Conservation (phyloP, 1,140 invertebrate species). For the Ridgeia piscesae region DNA sequence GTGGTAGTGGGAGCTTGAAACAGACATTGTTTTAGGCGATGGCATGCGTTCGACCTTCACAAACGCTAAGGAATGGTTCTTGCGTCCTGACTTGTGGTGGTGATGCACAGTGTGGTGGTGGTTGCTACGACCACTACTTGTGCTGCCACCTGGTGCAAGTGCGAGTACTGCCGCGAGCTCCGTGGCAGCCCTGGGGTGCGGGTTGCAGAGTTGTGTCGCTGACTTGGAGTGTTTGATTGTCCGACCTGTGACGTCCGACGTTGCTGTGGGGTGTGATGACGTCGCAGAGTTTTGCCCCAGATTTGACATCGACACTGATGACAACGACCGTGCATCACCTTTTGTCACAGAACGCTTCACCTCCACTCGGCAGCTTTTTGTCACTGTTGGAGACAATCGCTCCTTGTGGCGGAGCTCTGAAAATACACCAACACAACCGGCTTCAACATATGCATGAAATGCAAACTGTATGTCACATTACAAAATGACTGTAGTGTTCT, state of each 20-base stretch:
- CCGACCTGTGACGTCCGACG: neutral
- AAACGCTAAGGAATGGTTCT: constrained; percentile 49
- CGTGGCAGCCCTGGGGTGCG: neutral
- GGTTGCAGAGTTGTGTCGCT: neutral
- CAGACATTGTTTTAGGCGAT: constrained; percentile 16
- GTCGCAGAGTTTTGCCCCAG: neutral
- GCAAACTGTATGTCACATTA: neutral
- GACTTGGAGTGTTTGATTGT: neutral
- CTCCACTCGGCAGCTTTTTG: constrained; percentile 3
- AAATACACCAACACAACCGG: neutral
- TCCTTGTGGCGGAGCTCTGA: neutral
- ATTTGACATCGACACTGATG: neutral
- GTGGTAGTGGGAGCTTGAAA: neutral
- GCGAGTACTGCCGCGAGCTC: neutral
- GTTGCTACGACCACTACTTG: neutral
- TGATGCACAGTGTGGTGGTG: neutral
- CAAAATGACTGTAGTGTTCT: neutral
- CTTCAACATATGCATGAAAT: neutral
- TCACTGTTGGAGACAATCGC: neutral
- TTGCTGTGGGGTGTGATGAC: neutral
- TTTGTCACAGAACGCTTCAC: neutral
- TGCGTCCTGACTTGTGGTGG: constrained; percentile 27
- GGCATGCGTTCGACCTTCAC: constrained; percentile 56
- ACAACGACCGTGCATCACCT: neutral
- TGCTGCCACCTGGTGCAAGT: neutral